Evolutionary conservation across 2,888 invertebrate species (phyloP), one percentile per base, ranked within the genome.

Genomic region (Nemapogon koenigi): DNA sequence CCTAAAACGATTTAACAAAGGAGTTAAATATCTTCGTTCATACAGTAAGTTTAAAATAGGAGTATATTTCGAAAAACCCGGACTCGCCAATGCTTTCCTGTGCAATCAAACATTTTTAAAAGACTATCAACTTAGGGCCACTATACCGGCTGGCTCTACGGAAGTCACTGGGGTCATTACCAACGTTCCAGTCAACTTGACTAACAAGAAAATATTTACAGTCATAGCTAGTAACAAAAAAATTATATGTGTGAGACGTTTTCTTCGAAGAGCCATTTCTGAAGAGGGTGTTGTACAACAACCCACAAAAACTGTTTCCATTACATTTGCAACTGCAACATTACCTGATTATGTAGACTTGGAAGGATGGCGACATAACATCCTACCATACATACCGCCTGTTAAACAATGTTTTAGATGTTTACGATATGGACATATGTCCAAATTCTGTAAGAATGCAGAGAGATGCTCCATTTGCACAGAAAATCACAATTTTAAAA

Each of bases 1-100:
- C 16, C 22, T 35, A 19, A 35, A 35, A 35, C 2, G 25, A 3
- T 35, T 22, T 4, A 35, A 35, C 22, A 35, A 35, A 22, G 35
- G 22, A 3, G 35, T 35, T n/a, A 35, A 35, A 35, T 25, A 35
- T 22, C 16, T 35, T 4, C 19, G 22, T 13, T 19, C 14, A n/a
- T n/a, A 18, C 4, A 31, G 16, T 31, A 31, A 31, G 11, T 31
- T 15, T 15, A 31, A 31, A 16, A 31, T 31, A 4, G 31, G 31
- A 14, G 31, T 31, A 31, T 16, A 6, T 7, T 7, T 31, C 16
- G 31, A 31, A 15, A 14, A 16, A 14, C 8, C 31, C 4, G 11
- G 16, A 4, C n/a, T 31, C 4, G 31, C 31, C 4, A 31, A 31
- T 31, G 31, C 13, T 16, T 14, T 16, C 8, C 31, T 31, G 8